Evolutionary conservation across 2,888 invertebrate species (phyloP).

Genomic region (Oxytorus armatus): DNA sequence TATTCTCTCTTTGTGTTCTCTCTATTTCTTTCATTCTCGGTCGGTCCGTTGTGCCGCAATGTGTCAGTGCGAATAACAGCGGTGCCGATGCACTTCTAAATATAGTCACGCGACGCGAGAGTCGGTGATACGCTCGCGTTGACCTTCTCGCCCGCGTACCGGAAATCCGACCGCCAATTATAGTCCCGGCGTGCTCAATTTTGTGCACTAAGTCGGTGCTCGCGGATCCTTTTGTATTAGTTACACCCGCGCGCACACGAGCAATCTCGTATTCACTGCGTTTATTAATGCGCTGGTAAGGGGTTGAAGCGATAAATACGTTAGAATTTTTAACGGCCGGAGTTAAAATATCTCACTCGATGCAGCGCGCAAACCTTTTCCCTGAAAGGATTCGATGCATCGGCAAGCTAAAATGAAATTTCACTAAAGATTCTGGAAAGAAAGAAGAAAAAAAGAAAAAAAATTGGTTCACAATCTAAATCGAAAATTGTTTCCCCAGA

Average conservation of each 20-base stretch:
- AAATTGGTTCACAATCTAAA: too few relatives aligned
- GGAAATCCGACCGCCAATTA: constrained; percentile 74
- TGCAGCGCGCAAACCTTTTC: too few relatives aligned
- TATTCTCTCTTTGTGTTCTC: neutral
- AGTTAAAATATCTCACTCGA: too few relatives aligned
- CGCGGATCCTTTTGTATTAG: too few relatives aligned
- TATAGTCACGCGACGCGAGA: constrained; percentile 69
- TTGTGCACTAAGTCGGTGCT: too few relatives aligned
- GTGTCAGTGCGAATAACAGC: neutral
- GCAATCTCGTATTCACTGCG: neutral
- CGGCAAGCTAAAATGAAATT: neutral
- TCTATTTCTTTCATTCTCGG: neutral
- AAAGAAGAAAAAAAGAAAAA: too few relatives aligned
- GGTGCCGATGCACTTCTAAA: constrained; percentile 70
- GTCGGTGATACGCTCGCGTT: constrained; percentile 64
- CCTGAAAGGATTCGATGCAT: neutral
- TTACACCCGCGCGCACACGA: neutral
- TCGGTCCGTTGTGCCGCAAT: neutral
- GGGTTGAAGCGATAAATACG: neutral
- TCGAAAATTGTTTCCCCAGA: too few relatives aligned
- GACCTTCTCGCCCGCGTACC: constrained; percentile 75
- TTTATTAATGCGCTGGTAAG: neutral
- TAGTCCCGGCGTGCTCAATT: constrained; percentile 62
- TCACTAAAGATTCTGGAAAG: neutral
- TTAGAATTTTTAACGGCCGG: too few relatives aligned